Base-by-base conservation (phyloP, 2,113 vertebrate species). In the Callionymus lyra region DNA sequence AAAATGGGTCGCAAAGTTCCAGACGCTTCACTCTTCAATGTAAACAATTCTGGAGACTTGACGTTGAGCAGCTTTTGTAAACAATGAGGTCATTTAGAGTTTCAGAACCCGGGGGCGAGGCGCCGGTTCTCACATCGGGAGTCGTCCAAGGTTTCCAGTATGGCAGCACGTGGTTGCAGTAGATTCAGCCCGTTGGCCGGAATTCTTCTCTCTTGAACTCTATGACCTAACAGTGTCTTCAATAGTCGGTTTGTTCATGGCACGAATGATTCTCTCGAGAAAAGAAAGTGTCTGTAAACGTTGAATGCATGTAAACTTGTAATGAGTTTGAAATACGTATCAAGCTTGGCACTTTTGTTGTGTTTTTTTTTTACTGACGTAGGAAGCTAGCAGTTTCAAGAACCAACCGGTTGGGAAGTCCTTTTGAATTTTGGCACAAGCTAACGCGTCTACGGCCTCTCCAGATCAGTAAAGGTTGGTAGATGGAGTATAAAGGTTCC, bases 291-390 rank as follows among this genome's bases (percentile, higher is more conserved):
- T 65, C 33, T 81, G 83, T 83, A 86, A 87, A 87, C 83, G 76
- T 76, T 64, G 53, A 76, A 69, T 40, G 37, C 1, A 53, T 77
- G 81, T 84, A 85, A 87, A 85, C 83, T 72, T 76, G n/a, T 8
- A 27, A 27, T 27, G 21, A 27, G 21, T 27, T 27, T 27, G 21
- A 8, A 27, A 27, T 5, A 27, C 27, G 41, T 49, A 47, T 32
- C 31, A 9, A 17, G 45, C 69, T 68, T 73, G 78, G 80, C 81
- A 84, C 82, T 80, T 35, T 55, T n/a, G n/a, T n/a, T n/a, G n/a
- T n/a, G n/a, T n/a, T n/a, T n/a, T 68, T 41, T 44, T 54, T 41
- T 35, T 55, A 67, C 42, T 44, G 43, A 53, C 41, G 50, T 57
- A 73, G 8, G 21, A 27, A 27, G 21, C 21, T 27, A 4, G 21